Evolutionary conservation across 1,140 invertebrate genomes (phyloP).

Genomic region (Drosophila mojavensis): DNA sequence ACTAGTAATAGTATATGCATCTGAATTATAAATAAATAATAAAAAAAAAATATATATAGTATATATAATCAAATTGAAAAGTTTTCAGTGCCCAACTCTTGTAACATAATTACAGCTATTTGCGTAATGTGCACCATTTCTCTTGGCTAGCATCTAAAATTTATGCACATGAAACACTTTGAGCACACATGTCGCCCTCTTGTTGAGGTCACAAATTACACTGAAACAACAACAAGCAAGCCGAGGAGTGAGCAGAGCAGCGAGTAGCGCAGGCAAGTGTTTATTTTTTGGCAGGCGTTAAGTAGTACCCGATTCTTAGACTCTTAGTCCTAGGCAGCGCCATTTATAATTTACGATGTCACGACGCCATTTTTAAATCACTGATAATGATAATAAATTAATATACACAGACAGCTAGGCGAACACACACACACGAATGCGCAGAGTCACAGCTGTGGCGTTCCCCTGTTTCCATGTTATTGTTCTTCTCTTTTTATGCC

Average conservation of each 20-base stretch:
- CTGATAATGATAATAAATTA: constrained; percentile 83
- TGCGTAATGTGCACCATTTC: background rate
- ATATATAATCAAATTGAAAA: no score
- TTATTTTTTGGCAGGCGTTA: constrained; percentile 52
- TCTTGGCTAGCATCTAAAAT: constrained; percentile 21
- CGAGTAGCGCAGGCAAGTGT: background rate
- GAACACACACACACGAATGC: background rate
- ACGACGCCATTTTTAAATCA: constrained; percentile 82
- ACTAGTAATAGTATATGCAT: no score
- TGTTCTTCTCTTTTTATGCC: constrained; percentile 48
- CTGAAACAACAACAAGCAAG: constrained; percentile 42
- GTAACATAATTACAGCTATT: constrained; percentile 17
- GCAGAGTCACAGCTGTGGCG: background rate
- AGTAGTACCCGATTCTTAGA: constrained; percentile 59
- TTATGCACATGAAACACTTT: constrained; percentile 19
- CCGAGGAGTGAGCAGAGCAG: constrained; percentile 6
- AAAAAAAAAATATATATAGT: no score
- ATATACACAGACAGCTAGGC: constrained; percentile 61
- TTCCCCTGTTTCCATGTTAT: background rate
- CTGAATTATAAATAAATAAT: no score
- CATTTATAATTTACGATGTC: constrained; percentile 80
- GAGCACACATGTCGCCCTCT: constrained; percentile 26
- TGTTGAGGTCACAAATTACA: constrained; percentile 34
- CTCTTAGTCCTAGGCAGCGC: constrained; percentile 31
- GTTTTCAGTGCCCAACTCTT: no score